Evolutionary conservation across 1,140 invertebrate genomes (phyloP).

Genomic region (Lordiphosa collinella): DNA sequence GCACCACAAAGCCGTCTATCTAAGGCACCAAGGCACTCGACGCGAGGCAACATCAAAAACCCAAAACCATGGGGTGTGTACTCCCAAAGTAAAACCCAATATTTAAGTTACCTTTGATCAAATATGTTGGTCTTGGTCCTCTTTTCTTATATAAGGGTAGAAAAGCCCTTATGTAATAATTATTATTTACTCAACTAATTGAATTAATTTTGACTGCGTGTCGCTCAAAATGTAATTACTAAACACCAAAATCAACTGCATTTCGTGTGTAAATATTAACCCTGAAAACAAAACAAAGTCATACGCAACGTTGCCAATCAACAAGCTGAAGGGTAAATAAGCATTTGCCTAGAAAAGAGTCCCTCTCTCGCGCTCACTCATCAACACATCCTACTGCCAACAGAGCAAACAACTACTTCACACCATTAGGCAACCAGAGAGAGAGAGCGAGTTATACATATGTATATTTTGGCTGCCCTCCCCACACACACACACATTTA

Average conservation of each 20-base stretch:
- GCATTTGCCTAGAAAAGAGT: not conserved
- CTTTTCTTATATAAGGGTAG: too few species aligned
- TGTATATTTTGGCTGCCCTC: conserved; percentile 13
- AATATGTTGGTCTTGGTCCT: too few species aligned
- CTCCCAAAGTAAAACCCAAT: too few species aligned
- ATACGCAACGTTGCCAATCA: conserved; percentile 60
- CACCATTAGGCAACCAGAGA: conserved; percentile 53
- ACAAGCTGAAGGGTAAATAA: conserved; percentile 45
- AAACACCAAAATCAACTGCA: conserved; percentile 36
- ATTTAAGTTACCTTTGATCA: too few species aligned
- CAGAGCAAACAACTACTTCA: conserved; percentile 42
- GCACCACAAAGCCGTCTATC: too few species aligned
- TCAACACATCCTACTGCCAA: not conserved
- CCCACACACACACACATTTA: conserved; percentile 17
- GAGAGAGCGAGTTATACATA: conserved; percentile 6
- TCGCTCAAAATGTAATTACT: conserved; percentile 26
- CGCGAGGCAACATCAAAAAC: too few species aligned
- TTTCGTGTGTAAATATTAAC: conserved; percentile 60
- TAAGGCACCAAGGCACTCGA: too few species aligned
- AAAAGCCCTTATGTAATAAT: too few species aligned
- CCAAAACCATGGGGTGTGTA: too few species aligned
- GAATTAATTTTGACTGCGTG: conserved; percentile 48
- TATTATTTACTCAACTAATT: conserved; percentile 37
- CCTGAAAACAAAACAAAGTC: conserved; percentile 17
- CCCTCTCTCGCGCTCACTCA: conserved; percentile 6